Evolutionary conservation across 2,888 invertebrate genomes (phyloP), one percentile per base, ranked within the genome.

Genomic region (Andrena trimmerana): DNA sequence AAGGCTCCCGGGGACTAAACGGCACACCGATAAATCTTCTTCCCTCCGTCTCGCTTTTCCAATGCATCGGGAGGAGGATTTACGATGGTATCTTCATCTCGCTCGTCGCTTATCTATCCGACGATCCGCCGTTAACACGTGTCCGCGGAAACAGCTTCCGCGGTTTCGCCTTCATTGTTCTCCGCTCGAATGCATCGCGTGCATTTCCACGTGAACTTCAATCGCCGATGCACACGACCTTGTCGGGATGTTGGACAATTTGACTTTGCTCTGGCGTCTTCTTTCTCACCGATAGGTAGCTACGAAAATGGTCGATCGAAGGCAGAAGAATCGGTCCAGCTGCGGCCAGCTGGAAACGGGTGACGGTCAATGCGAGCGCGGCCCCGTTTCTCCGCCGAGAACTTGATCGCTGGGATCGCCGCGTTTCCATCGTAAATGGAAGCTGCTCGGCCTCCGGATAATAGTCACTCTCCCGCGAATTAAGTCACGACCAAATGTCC

Each of bases 351-450:
- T 16, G 6, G 48, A 36, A 48, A 13, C 33, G 33, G 81, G 60
- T 36, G 52, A 78, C 42, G 70, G 79, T 66, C 70, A 33, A 42
- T 42, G 42, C 65, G 69, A 70, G 0, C 54, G n/a, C 42, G 59
- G 36, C 31, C 78, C 57, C 36, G 78, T 77, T 77, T 62, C 31
- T 48, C 52, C 24, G 29, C 1, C 69, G n/a, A 36, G n/a, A 10
- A 33, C 33, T 60, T 13, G 69, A 60, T 50, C 16, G 29, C 57
- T 2, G 29, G 20, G 33, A n/a, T 8, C 33, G 24, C 16, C 4
- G 20, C 16, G 74, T n/a, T 8, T 16, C 2, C 6, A 2, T 27
- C 33, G 3, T 10, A 73, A 16, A n/a, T 20, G 36, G 57, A 4
- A 27, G 29, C 20, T 2, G 54, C 42, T 24, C 27, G 6, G 20